Percentiles rank a stretch among this genome's conserved stretches.
phyloP scores from a whole-genome alignment of 2,113 vertebrate genomes.

The Takifugu flavidus region DNA sequence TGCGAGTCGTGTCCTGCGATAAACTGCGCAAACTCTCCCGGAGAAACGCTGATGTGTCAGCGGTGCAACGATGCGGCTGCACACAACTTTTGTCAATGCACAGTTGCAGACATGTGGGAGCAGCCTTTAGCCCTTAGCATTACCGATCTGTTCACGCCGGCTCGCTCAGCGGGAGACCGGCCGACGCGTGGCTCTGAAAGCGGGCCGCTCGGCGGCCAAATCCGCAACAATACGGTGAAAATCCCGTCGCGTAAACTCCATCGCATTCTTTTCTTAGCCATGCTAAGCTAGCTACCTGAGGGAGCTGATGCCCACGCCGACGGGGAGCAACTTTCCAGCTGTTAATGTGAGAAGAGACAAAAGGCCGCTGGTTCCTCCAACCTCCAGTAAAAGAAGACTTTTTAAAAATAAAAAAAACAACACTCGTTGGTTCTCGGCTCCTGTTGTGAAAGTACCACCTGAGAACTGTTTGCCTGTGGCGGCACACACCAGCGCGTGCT shows the following conservation, averaged over 20 bases:
- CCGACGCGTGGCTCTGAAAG: too few relatives aligned
- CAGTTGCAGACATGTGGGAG: constrained; percentile 44
- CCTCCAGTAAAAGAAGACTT: background rate
- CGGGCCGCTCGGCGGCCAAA: too few relatives aligned
- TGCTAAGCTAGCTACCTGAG: constrained; percentile 23
- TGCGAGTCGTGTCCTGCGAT: too few relatives aligned
- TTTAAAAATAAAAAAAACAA: background rate
- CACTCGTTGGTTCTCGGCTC: background rate
- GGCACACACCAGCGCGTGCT: constrained; percentile 37
- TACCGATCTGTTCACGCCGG: constrained; percentile 10
- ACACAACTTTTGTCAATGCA: background rate
- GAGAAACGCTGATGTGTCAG: too few relatives aligned
- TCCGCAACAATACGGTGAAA: background rate
- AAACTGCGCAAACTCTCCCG: too few relatives aligned
- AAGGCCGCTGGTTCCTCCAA: background rate
- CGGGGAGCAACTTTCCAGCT: constrained; percentile 43
- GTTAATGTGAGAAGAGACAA: constrained; percentile 2
- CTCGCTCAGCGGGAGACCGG: background rate
- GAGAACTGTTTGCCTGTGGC: constrained; percentile 26
- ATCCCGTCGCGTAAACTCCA: background rate
- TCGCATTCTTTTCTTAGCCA: background rate
- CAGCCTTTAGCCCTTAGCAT: constrained; percentile 61
- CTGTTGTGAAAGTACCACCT: background rate
- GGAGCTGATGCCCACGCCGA: constrained; percentile 50
- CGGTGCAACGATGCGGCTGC: background rate